Percentiles rank a stretch among this genome's conserved stretches.
Conservation (phyloP, 53 echinoderm and acorn worm genomes). For the Stichopus horrens region DNA sequence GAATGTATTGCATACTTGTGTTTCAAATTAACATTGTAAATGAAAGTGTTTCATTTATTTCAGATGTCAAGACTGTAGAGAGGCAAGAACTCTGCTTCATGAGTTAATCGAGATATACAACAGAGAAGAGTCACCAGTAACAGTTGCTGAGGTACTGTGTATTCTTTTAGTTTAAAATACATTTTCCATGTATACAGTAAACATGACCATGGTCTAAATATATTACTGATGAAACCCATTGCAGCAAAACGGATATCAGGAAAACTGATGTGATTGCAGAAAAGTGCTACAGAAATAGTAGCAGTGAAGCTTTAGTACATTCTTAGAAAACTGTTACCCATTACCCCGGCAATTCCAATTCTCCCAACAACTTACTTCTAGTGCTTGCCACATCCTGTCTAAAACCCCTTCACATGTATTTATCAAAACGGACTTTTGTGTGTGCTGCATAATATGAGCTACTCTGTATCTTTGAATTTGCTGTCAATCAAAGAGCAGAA, state of each 20-base stretch:
- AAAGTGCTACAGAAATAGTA: background rate
- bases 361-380: too few relatives aligned
- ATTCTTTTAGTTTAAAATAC: background rate
- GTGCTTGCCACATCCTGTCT: too few relatives aligned
- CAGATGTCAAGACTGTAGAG: constrained; percentile 23
- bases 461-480: too few relatives aligned
- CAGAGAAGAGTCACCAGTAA: constrained; percentile 5
- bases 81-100: background rate
- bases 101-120: constrained; percentile 21
- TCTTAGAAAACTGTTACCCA: too few relatives aligned
- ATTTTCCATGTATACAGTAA: background rate
- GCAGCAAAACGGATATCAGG: background rate
- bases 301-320: background rate
- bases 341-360: too few relatives aligned
- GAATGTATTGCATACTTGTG: background rate
- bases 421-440: too few relatives aligned
- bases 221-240: background rate
- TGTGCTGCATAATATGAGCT: too few relatives aligned
- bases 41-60: background rate
- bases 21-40: background rate
- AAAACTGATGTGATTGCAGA: background rate
- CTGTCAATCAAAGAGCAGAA: too few relatives aligned
- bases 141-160: constrained; percentile 3
- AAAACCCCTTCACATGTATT: too few relatives aligned
- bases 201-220: background rate